Base-by-base conservation (phyloP, 2,797 vertebrate genomes). In the Leptodactylus fallax region DNA sequence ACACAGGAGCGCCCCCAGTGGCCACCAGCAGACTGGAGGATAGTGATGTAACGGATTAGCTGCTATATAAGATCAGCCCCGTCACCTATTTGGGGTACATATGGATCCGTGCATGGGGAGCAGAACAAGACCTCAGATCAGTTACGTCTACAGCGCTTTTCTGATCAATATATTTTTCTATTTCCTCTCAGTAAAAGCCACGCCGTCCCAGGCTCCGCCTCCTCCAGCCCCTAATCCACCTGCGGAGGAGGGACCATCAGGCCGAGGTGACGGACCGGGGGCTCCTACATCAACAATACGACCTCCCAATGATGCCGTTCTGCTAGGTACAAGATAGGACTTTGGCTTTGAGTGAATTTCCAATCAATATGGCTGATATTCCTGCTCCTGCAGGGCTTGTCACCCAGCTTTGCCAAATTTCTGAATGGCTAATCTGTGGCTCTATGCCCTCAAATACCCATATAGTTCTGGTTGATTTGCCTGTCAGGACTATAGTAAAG, bases 321-420 rank as follows among this genome's bases (percentile, higher is more conserved):
- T 96, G 84, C 94, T 97, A 0, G 94, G 97, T 98, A 93, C 27
- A 5, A 13, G 0, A 67, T 25, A 72, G 9, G 1, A 7, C 3
- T 49, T 21, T n/a, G 45, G 9, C 6, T 9, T 16, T 17, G 1
- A 17, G 9, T 74, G 45, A 49, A 17, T 36, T 25, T 65, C 25
- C 25, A 27, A 36, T 12, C 23, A 16, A 36, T 14, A 27, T 17
- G 27, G 13, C 69, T 10, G 13, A 25, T 19, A 9, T 19, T 72
- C 7, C 36, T 10, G 16, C 65, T 69, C 0, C 12, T 7, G 27
- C 12, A 69, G 5, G 3, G 27, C 14, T 17, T 19, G 36, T 71
- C 69, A 47, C 16, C 36, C 25, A 71, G 27, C 25, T 71, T 36
- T 36, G 13, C 25, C 67, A 16, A 71, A 45, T 14, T 71, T 14